Base-by-base conservation (phyloP, 2,888 invertebrate genomes). In the Lepetodrilus schrolli region DNA sequence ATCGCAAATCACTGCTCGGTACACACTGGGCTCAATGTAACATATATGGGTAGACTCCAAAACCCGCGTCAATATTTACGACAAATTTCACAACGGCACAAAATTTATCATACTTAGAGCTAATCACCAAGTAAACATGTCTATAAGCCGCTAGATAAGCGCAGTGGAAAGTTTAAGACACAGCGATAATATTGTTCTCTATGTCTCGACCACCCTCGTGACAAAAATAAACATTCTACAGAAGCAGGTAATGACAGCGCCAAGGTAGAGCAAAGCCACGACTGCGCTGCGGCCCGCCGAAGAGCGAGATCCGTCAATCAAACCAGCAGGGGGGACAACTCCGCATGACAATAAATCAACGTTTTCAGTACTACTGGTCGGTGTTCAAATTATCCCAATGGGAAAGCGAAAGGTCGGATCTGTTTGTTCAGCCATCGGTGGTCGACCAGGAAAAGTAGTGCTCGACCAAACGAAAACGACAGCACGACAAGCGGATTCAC, bases 281-380 rank as follows among this genome's bases (percentile, higher is more conserved):
- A n/a, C n/a, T n/a, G n/a, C 58, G 13, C 58, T n/a, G 30, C 23
- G 23, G 43, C 23, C n/a, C 23, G 17, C 7, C 43, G 10, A 23
- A 43, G 26, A 68, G 47, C 43, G 68, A 68, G 23, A 30, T 30
- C 68, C 34, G 68, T 43, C 68, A 68, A 26, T 68, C 68, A 47
- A 68, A 47, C 37, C 68, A 43, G 68, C 68, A 43, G 38, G 68
- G 38, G 68, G 47, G 68, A 43, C 47, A 68, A 68, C 68, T 30
- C 58, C 43, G 21, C 26, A 68, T 23, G 68, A 68, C 68, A 68
- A 68, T 68, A 68, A 68, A 68, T 68, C 68, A 68, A 68, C 68
- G 47, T 68, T 68, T 68, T 26, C 26, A 68, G 26, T 26, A 43
- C 68, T 34, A 43, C 13, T 17, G 43, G 23, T 47, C 43, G 21